Percentiles rank a stretch among this genome's conserved stretches.
Conservation (phyloP, 2,797 vertebrate genomes). For the Helostoma temminkii region DNA sequence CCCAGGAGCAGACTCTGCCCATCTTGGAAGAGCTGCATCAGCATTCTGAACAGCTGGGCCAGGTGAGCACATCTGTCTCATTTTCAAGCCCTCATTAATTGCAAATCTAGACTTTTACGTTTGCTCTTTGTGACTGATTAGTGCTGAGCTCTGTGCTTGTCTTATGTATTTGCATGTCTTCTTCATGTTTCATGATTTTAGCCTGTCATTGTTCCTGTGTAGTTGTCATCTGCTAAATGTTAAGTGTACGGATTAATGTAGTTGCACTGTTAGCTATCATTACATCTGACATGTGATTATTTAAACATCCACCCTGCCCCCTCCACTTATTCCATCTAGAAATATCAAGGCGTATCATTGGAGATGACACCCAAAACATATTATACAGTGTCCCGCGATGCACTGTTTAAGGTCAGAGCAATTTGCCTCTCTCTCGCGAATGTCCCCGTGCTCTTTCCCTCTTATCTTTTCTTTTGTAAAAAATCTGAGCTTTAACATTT, state of each 20-base stretch:
- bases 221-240: slow-evolving; percentile 66
- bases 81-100: slow-evolving; percentile 11
- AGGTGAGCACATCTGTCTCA: slow-evolving; percentile 82
- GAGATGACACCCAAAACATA: slow-evolving; percentile 89
- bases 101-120: slow-evolving; percentile 16
- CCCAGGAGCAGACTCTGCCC: slow-evolving; percentile 95
- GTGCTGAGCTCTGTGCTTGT: slow-evolving; percentile 46
- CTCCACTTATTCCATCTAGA: slow-evolving; percentile 89
- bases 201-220: slow-evolving; percentile 63
- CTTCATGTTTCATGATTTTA: slow-evolving; percentile 65
- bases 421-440: slow-evolving; percentile 82
- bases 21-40: slow-evolving; percentile 97
- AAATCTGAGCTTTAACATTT: slow-evolving; percentile 71
- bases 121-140: slow-evolving; percentile 33
- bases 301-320: slow-evolving; percentile 81
- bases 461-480: slow-evolving; percentile 49
- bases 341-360: slow-evolving; percentile 89
- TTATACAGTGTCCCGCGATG: slow-evolving; percentile 89
- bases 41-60: slow-evolving; percentile 96
- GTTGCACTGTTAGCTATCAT: slow-evolving; percentile 73
- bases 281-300: slow-evolving; percentile 79
- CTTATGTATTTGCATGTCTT: slow-evolving; percentile 65
- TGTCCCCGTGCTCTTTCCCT: slow-evolving; percentile 69
- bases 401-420: slow-evolving; percentile 89
- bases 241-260: slow-evolving; percentile 66